Conservation (phyloP, 2,888 invertebrate genomes). For the Calephelis perditalis region DNA sequence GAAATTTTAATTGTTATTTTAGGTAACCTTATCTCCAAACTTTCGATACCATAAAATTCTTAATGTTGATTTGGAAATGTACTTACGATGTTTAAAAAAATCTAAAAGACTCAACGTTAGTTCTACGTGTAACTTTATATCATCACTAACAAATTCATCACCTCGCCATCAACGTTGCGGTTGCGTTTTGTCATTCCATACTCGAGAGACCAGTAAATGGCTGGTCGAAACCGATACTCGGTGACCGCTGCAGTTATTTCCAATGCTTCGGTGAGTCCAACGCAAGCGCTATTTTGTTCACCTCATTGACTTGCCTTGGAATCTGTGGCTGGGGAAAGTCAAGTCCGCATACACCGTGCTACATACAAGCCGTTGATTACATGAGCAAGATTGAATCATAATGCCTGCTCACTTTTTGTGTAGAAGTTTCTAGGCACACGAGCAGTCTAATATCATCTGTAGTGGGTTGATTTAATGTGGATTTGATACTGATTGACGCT, state of each 20-base stretch:
- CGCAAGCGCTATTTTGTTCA: conserved; percentile 64
- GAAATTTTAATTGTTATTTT: too few relatives aligned
- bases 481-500: too few relatives aligned
- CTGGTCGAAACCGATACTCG: conserved; percentile 64
- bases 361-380: conserved; percentile 49
- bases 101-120: too few relatives aligned
- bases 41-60: too few relatives aligned
- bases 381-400: conserved; percentile 62
- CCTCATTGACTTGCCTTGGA: conserved; percentile 67
- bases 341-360: conserved; percentile 62
- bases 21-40: too few relatives aligned
- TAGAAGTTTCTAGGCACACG: neutral
- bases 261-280: conserved; percentile 62
- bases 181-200: conserved; percentile 50
- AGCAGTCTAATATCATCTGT: too few relatives aligned
- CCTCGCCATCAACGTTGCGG: conserved; percentile 19
- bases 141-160: conserved; percentile 6
- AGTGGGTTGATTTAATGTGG: too few relatives aligned
- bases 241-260: conserved; percentile 43
- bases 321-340: conserved; percentile 70
- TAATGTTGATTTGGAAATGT: too few relatives aligned
- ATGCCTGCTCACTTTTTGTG: conserved; percentile 32
- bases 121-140: neutral
- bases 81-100: too few relatives aligned
- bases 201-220: conserved; percentile 44